Conservation (phyloP, 2,113 vertebrate genomes). For the Calypte anna region DNA sequence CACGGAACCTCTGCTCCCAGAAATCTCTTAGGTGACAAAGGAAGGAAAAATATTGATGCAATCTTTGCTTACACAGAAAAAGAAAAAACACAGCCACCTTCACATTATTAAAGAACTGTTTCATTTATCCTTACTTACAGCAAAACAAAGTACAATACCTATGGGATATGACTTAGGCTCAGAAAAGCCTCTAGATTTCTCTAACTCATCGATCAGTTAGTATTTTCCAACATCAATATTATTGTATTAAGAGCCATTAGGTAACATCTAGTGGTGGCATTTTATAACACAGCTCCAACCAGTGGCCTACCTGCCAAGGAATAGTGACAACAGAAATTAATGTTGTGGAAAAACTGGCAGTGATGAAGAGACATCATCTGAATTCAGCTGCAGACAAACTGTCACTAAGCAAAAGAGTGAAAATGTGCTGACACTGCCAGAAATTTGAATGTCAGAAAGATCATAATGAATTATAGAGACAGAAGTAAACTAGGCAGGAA, state of each 20-base stretch:
- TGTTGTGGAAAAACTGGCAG: slow-evolving; percentile 63
- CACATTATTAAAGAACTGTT: neutral
- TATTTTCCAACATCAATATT: neutral
- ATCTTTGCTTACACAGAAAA: neutral
- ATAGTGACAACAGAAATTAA: slow-evolving; percentile 62
- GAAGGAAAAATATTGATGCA: neutral
- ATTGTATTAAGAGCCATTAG: slow-evolving; percentile 2
- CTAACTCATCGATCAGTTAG: neutral
- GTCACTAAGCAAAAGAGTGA: slow-evolving; percentile 46
- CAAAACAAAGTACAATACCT: neutral
- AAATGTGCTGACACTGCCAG: slow-evolving; percentile 48
- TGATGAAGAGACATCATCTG: slow-evolving; percentile 47
- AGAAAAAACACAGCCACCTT: neutral
- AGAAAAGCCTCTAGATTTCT: neutral
- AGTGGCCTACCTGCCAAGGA: slow-evolving; percentile 68
- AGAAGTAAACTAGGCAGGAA: slow-evolving; percentile 54
- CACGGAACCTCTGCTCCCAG: neutral
- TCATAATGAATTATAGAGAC: slow-evolving; percentile 22
- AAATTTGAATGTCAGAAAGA: slow-evolving; percentile 30
- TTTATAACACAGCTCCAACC: slow-evolving; percentile 53
- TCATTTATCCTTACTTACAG: neutral
- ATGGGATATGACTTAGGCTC: neutral
- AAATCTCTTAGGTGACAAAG: neutral
- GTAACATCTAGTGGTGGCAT: slow-evolving; percentile 46
- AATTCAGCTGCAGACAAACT: slow-evolving; percentile 67